phyloP scores from a whole-genome alignment of 2,888 invertebrate genomes.

The Stenichneumon culpator region DNA sequence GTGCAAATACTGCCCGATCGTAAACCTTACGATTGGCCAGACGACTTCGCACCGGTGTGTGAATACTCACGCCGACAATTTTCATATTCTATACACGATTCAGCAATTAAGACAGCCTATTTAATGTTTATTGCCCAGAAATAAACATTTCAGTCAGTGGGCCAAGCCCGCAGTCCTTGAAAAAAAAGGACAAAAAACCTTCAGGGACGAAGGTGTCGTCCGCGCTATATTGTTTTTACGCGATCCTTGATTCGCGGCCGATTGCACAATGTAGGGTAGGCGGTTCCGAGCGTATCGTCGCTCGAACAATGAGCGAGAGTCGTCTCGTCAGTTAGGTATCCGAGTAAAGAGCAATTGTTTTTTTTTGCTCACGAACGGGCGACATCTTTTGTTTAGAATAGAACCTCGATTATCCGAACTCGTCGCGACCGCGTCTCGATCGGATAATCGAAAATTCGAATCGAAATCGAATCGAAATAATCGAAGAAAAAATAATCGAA shows the following conservation, averaged over 20 bases:
- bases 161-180: neutral
- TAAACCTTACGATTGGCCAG: constrained; percentile 4
- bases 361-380: neutral
- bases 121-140: no score
- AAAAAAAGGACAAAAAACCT: neutral
- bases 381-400: no score
- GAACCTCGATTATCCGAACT: no score
- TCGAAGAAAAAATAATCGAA: no score
- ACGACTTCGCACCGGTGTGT: neutral
- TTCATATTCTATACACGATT: no score
- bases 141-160: no score
- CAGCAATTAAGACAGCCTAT: no score
- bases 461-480: no score
- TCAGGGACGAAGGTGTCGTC: neutral
- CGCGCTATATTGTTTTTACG: neutral
- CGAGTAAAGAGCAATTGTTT: neutral
- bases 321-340: neutral
- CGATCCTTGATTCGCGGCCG: neutral
- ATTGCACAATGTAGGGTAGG: neutral
- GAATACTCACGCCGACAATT: neutral
- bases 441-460: no score
- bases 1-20: neutral
- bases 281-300: neutral
- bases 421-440: no score
- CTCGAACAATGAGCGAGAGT: neutral